Base-by-base conservation (phyloP, 1,140 invertebrate genomes). In the Brachionus rubens region DNA sequence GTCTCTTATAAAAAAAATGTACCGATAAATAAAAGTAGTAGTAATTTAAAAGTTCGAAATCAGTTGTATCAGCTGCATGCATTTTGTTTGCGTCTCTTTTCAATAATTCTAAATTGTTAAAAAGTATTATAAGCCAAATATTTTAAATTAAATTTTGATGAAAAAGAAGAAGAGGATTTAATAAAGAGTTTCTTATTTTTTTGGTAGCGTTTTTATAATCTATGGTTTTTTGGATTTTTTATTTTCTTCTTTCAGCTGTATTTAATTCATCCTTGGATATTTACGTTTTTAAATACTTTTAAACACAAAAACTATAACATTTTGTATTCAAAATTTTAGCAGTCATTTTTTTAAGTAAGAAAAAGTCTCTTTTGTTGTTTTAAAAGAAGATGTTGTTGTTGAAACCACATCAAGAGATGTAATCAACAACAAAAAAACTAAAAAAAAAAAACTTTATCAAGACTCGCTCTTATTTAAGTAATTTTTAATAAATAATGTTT, bases 251-350 rank as follows among this genome's bases (percentile, higher is more conserved):
- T n/a, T n/a, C n/a, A n/a, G n/a, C n/a, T n/a, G n/a, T n/a, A n/a
- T n/a, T n/a, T 7, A 59, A 59, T 59, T 59, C 30, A 59, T 59
- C 54, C 54, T 59, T 59, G 30, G 30, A 36, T n/a, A 36, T 16
- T 59, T 33, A 59, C 54, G 54, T 59, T 59, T 40, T 36, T 36
- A 16, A 36, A 59, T 59, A 59, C 54, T 59, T 59, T 59, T 59
- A 59, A 59, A 36, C 3, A 9, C 33, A 36, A 16, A 33, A 33
- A 33, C 52, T 54, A 36, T 59, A 59, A 59, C 54, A 59, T 59
- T 59, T 59, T 59, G 36, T 19, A 40, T 40, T 59, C 30, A 28
- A 54, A 54, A 54, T 28, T 26, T 54, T 59, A 59, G 26, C 30
- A 9, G 3, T 36, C 3, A 36, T 36, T 36, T 36, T 3, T 5